These are phyloP conservation scores for Sinocyclocheilus rhinocerous DNA, from an alignment of 2,113 vertebrate genomes.

Conservation along the genomic window DNA sequence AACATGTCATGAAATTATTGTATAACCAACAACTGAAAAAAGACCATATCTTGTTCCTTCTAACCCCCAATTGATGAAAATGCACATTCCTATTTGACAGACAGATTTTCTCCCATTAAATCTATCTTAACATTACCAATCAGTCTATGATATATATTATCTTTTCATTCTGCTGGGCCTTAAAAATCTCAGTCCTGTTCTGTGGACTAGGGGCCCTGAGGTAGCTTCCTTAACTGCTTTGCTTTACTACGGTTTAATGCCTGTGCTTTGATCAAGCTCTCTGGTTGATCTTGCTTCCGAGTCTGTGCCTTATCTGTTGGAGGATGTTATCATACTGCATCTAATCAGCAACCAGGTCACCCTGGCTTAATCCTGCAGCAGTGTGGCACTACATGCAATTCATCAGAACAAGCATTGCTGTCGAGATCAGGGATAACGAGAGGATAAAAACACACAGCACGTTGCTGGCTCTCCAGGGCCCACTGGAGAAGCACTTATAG, in stretches of 20 bases:
- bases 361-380: conserved; percentile 45
- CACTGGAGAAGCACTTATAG: conserved; percentile 47
- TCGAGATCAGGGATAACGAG: conserved; percentile 56
- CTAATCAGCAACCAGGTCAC: conserved; percentile 56
- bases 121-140: neutral
- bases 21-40: neutral
- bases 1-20: neutral
- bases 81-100: neutral
- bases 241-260: conserved; percentile 12
- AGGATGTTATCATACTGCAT: conserved; percentile 55
- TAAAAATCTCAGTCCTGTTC: neutral
- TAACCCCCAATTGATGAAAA: neutral
- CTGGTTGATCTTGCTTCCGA: conserved; percentile 4
- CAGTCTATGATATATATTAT: neutral
- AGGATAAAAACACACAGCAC: conserved; percentile 51
- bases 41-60: neutral
- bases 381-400: conserved; percentile 39
- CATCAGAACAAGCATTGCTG: conserved; percentile 54
- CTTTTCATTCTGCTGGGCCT: neutral
- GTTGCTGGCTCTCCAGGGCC: conserved; percentile 41
- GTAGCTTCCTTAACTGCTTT: conserved; percentile 15
- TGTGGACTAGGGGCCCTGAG: neutral
- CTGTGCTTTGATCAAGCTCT: conserved; percentile 25
- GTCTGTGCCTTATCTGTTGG: conserved; percentile 39
- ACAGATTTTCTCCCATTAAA: neutral